Evolutionary conservation across 2,888 invertebrate genomes (phyloP).

Genomic region (Eupithecia vulgata): DNA sequence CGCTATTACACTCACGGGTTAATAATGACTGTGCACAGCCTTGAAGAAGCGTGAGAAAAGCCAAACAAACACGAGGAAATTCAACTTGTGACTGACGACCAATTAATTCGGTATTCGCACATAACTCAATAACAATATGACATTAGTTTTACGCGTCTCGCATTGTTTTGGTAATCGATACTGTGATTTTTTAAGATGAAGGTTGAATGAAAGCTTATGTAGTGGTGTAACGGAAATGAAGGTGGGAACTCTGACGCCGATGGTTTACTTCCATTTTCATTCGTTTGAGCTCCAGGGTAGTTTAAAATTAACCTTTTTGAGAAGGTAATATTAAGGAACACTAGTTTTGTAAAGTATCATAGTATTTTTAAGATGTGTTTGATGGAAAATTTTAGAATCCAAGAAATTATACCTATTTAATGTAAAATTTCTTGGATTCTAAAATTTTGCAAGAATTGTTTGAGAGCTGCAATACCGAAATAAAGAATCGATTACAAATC

Average conservation of each 20-base stretch:
- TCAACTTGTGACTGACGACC: slow-evolving; percentile 34
- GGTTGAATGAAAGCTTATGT: neutral
- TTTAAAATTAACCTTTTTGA: neutral
- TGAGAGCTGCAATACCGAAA: neutral
- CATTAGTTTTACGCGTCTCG: slow-evolving; percentile 13
- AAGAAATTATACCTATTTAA: too few relatives aligned
- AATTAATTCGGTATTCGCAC: slow-evolving; percentile 37
- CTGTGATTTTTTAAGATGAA: neutral
- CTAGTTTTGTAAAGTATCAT: neutral
- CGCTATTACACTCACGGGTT: slow-evolving; percentile 22
- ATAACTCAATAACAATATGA: slow-evolving; percentile 34
- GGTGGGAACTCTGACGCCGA: neutral
- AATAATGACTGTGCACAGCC: slow-evolving; percentile 33
- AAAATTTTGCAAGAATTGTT: neutral
- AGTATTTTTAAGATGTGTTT: neutral
- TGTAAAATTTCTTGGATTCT: neutral
- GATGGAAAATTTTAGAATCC: too few relatives aligned
- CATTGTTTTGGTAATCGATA: slow-evolving; percentile 11
- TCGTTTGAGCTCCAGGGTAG: neutral
- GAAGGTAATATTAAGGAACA: neutral
- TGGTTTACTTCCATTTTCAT: neutral
- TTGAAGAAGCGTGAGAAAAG: slow-evolving; percentile 46
- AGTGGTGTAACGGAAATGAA: neutral
- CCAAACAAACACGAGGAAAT: slow-evolving; percentile 39
- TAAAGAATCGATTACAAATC: neutral